A percentile compares a stretch with the other conserved stretches of the same genome.
phyloP scores from a whole-genome alignment of 1,140 invertebrate species.

The Philotrypesis tridentata region DNA sequence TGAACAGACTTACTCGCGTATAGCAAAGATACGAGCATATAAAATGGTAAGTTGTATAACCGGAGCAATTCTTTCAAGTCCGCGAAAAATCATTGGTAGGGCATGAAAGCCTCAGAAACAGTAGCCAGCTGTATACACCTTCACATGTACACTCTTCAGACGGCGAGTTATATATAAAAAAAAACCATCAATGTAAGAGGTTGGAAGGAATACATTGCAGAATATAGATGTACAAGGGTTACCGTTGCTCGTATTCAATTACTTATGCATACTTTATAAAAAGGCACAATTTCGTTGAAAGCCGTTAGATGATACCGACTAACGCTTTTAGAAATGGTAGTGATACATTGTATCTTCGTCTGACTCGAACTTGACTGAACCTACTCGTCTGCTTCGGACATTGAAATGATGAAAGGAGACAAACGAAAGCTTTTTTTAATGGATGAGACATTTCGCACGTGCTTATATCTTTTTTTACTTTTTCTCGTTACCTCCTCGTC shows the following conservation, averaged over 20 bases:
- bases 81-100: slow-evolving; percentile 36
- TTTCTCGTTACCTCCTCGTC: not conserved
- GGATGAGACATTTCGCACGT: not conserved
- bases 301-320: slow-evolving; percentile 1
- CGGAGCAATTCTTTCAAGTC: slow-evolving; percentile 27
- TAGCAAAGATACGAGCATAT: not conserved
- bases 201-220: not conserved
- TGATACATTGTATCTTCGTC: not conserved
- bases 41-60: slow-evolving; percentile 45
- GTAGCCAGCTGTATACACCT: not conserved
- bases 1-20: not conserved
- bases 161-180: not conserved
- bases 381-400: not conserved
- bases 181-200: not conserved
- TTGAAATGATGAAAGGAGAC: slow-evolving; percentile 26
- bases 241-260: not conserved
- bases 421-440: not conserved
- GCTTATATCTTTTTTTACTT: not conserved
- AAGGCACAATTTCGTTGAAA: slow-evolving; percentile 34
- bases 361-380: not conserved
- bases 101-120: not conserved
- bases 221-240: not conserved
- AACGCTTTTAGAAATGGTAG: slow-evolving; percentile 30
- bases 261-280: slow-evolving; percentile 45
- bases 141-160: not conserved